Percentiles rank a stretch among this genome's conserved stretches.
Conservation (phyloP, 2,888 invertebrate genomes). For the Caenorhabditis virilis region DNA sequence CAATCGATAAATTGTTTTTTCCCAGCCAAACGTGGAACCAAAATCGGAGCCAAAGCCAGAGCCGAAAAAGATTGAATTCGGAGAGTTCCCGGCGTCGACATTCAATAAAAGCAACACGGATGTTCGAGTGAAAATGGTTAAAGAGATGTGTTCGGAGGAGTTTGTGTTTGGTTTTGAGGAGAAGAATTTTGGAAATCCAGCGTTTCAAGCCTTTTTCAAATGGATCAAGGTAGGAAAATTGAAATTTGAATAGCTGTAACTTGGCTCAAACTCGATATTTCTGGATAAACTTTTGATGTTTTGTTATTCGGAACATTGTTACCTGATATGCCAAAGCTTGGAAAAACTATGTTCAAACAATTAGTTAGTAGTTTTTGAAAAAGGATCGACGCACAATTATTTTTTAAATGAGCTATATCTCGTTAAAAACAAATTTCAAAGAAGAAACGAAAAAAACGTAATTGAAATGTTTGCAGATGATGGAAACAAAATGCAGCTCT, state of each 20-base stretch:
- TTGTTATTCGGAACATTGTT: too few relatives aligned
- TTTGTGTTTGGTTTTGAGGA: conserved; percentile 1
- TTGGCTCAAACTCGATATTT: too few relatives aligned
- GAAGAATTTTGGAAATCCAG: not conserved
- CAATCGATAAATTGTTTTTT: not conserved
- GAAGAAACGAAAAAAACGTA: not conserved
- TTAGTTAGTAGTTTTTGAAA: not conserved
- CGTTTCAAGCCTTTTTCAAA: too few relatives aligned
- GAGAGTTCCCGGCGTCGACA: conserved; percentile 1
- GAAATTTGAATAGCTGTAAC: too few relatives aligned
- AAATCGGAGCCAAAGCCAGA: not conserved
- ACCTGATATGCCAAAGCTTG: too few relatives aligned
- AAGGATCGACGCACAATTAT: too few relatives aligned
- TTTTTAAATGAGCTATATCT: too few relatives aligned
- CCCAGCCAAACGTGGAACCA: not conserved
- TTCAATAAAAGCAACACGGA: not conserved
- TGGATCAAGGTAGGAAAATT: too few relatives aligned
- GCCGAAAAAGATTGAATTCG: not conserved
- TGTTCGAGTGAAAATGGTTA: not conserved
- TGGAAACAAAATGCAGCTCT: conserved; percentile 39
- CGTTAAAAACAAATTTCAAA: not conserved
- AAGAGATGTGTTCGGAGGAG: conserved; percentile 1
- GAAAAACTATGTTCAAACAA: too few relatives aligned
- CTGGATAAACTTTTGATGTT: too few relatives aligned
- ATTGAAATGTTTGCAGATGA: conserved; percentile 14